These are phyloP conservation scores for Boloria euphrosyne DNA, from an alignment of 2,888 invertebrate species.

Conservation along the genomic window DNA sequence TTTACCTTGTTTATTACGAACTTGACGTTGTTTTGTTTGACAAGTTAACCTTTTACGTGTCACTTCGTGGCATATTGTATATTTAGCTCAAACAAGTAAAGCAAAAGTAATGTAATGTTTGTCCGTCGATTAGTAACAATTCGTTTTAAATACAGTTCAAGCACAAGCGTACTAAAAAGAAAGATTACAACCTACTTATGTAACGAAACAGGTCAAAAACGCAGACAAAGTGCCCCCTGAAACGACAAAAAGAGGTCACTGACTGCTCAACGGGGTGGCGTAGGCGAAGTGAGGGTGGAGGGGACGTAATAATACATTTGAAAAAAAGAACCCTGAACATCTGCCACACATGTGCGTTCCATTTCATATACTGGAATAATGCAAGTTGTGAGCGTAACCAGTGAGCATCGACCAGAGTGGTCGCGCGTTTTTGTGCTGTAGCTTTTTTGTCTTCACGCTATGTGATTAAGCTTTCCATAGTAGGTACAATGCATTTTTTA, in stretches of 20 bases:
- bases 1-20: conserved; percentile 41
- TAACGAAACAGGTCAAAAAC: conserved; percentile 67
- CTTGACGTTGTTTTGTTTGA: conserved; percentile 55
- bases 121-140: neutral
- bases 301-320: conserved; percentile 72
- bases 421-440: conserved; percentile 68
- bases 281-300: conserved; percentile 51
- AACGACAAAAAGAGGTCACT: conserved; percentile 74
- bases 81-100: conserved; percentile 49
- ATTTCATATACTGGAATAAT: conserved; percentile 71
- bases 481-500: conserved; percentile 68
- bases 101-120: conserved; percentile 27
- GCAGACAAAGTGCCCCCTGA: conserved; percentile 57
- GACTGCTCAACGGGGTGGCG: conserved; percentile 69
- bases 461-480: conserved; percentile 71
- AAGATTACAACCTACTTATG: conserved; percentile 19
- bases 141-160: neutral
- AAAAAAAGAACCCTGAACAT: conserved; percentile 77
- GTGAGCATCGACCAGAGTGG: conserved; percentile 46
- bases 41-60: conserved; percentile 63
- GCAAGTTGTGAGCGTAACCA: conserved; percentile 73
- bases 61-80: conserved; percentile 65
- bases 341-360: conserved; percentile 77
- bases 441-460: conserved; percentile 75
- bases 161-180: neutral